phyloP scores from a whole-genome alignment of 2,888 invertebrate genomes.

The Pseudococcus longispinus region DNA sequence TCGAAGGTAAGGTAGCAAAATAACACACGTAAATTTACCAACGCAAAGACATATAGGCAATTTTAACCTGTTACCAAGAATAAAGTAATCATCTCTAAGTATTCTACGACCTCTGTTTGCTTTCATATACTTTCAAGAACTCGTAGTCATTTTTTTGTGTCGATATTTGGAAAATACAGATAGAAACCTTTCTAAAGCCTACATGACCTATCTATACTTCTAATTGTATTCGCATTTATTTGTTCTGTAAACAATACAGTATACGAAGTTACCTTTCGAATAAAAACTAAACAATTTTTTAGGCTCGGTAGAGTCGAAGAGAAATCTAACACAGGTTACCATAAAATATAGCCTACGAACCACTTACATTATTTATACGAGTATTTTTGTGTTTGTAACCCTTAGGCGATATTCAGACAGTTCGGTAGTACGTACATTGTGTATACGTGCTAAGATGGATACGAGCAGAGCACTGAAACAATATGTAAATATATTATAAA shows the following conservation, averaged over 20 bases:
- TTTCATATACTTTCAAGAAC: neutral
- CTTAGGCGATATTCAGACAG: neutral
- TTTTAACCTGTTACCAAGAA: neutral
- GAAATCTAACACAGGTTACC: neutral
- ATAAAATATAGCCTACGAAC: neutral
- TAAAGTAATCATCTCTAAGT: neutral
- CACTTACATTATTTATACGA: neutral
- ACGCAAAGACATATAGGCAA: slow-evolving; percentile 9
- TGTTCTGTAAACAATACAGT: neutral
- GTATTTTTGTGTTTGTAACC: neutral
- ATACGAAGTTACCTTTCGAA: neutral
- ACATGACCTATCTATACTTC: neutral
- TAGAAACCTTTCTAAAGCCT: neutral
- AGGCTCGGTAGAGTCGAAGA: neutral
- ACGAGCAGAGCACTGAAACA: neutral
- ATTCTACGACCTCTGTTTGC: neutral
- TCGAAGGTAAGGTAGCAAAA: neutral
- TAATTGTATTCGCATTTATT: neutral
- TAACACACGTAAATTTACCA: slow-evolving; percentile 4
- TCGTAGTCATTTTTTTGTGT: neutral
- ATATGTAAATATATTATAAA: slow-evolving; percentile 31
- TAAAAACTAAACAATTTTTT: neutral
- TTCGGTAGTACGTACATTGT: slow-evolving; percentile 2
- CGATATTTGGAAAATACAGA: neutral
- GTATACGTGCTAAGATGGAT: neutral